These are phyloP conservation scores for Micropoecilia bifurca DNA, from an alignment of 2,797 vertebrate genomes.

Conservation along the genomic window DNA sequence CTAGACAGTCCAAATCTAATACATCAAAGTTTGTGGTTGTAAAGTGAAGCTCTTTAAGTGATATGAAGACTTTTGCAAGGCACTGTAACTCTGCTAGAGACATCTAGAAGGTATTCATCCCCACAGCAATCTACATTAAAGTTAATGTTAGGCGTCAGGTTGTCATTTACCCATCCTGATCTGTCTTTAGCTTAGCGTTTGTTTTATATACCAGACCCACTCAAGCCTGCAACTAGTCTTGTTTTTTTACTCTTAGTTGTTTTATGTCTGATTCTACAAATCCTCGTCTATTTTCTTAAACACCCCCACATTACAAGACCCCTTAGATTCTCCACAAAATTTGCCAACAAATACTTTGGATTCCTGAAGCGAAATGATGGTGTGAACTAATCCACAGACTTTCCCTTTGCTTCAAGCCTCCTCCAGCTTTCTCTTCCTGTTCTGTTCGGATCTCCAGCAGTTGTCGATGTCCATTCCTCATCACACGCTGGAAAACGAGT, in stretches of 20 bases:
- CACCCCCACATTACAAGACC: not conserved
- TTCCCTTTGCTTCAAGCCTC: slow-evolving; percentile 6
- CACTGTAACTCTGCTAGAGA: slow-evolving; percentile 33
- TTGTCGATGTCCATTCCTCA: slow-evolving; percentile 71
- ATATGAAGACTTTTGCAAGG: not conserved
- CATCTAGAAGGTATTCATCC: slow-evolving; percentile 28
- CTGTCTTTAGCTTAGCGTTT: slow-evolving; percentile 33
- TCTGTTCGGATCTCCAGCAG: slow-evolving; percentile 53
- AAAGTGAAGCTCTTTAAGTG: not conserved
- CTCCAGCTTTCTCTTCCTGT: slow-evolving; percentile 6
- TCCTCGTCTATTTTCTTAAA: not conserved
- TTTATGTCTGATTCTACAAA: not conserved
- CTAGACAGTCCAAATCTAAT: not conserved
- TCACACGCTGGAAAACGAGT: slow-evolving; percentile 49
- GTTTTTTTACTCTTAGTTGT: not conserved
- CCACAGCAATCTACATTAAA: slow-evolving; percentile 49
- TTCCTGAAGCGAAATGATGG: not conserved
- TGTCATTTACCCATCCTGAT: slow-evolving; percentile 34
- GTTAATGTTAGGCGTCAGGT: slow-evolving; percentile 25
- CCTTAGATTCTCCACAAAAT: not conserved
- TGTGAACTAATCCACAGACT: not conserved
- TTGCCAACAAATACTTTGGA: not conserved
- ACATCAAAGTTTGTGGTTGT: not conserved
- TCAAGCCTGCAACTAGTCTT: not conserved
- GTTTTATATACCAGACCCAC: slow-evolving; percentile 17